Evolutionary conservation across 1,140 invertebrate genomes (phyloP), one percentile per base, ranked within the genome.

Genomic region (Archegozetes longisetosus): DNA sequence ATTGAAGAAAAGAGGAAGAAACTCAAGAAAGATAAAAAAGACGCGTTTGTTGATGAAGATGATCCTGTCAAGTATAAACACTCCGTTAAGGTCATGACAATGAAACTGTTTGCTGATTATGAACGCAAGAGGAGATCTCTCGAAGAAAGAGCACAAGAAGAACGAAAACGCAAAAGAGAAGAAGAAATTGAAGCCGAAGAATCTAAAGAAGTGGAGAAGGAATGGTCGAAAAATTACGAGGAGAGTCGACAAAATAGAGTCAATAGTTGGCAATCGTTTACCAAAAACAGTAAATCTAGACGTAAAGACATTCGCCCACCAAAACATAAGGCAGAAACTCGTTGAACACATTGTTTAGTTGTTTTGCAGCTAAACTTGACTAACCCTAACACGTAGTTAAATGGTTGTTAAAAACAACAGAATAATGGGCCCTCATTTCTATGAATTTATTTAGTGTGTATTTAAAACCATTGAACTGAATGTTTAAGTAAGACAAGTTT

Each of bases 151-250:
- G 89, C 93, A 67, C 86, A 88, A 72, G 89, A 96, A 71, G 91
- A 97, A 70, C 79, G 75, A 53, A 97, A 96, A 73, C 74, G 93
- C 54, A 96, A 97, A 75, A 78, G 91, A 28, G 91, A 97, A 75
- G 82, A 86, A 48, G 92, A 97, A 77, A 83, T 91, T 53, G 85
- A 88, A 61, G 87, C 87, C 60, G 90, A 94, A 73, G 88, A 93
- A 68, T 84, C 85, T 67, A 80, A 83, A 60, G 86, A 88, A 56
- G 72, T 85, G 53, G 85, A 94, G 68, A 85, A 88, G 66, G 91
- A 96, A 73, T 97, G 92, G 91, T 85, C 93, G 62, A 90, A 93
- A 69, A 98, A 97, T 76, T 98, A 93, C 78, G 93, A 98, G 75
- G 92, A 93, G 77, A 93, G 88, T 52, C 78, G 92, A 65, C 88